These are phyloP conservation scores for Mesocricetus auratus DNA, from an alignment of 2,113 vertebrate species.

Conservation along the genomic window DNA sequence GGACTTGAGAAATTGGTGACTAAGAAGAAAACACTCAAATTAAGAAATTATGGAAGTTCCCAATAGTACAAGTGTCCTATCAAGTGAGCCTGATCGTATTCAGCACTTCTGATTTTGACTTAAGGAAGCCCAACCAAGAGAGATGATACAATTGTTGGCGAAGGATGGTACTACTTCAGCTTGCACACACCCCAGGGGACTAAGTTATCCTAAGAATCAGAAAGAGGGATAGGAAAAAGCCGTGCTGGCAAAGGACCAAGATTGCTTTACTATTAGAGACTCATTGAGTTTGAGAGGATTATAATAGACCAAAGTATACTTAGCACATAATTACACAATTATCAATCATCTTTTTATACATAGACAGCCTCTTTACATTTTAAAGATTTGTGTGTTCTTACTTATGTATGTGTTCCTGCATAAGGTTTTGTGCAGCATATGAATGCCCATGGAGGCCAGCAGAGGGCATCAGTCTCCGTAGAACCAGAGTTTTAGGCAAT, in stretches of 20 bases:
- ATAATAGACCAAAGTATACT: not conserved
- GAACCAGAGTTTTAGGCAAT: not conserved
- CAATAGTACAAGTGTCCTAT: constrained; percentile 61
- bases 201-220: not conserved
- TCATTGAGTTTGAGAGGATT: constrained; percentile 42
- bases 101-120: not conserved
- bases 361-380: constrained; percentile 30
- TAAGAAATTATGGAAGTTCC: constrained; percentile 58
- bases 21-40: not conserved
- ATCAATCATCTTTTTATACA: constrained; percentile 13
- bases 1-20: not conserved
- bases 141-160: not conserved
- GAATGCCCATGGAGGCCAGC: not conserved
- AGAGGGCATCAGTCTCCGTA: not conserved
- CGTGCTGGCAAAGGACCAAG: not conserved
- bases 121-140: constrained; percentile 38
- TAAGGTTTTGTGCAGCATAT: not conserved
- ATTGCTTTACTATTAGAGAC: not conserved
- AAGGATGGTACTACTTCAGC: not conserved
- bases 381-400: not conserved
- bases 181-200: not conserved
- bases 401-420: not conserved
- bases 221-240: not conserved
- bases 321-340: not conserved
- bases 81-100: constrained; percentile 11